Evolutionary conservation across 2,113 vertebrate genomes (phyloP), one percentile per base, ranked within the genome.

Genomic region (Misgurnus mizolepis): DNA sequence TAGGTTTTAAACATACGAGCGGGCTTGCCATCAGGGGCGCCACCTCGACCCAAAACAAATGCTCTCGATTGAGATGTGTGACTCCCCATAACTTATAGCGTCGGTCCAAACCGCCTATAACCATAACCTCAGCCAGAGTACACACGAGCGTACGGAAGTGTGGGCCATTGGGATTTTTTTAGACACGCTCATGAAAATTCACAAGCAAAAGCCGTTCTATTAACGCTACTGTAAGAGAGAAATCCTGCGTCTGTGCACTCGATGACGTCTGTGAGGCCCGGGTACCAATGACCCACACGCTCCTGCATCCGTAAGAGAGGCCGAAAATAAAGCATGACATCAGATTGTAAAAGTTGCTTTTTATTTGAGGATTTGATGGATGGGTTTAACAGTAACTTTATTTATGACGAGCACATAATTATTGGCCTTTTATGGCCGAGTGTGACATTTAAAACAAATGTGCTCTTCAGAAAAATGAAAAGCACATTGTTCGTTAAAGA

Each of bases 131-230:
- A 86, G 90, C 91, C 92, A 93, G 88, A 91, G 84, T 88, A 91
- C 69, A 92, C 91, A 92, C 78, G 64, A 85, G 90, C 88, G 85
- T 78, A 77, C 40, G 82, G 79, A 72, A 49, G 39, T 18, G 69
- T 53, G 65, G 72, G 40, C 17, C 87, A 84, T 85, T 85, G 69
- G 83, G 80, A 71, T 80, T 8, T 34, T 34, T 34, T 18, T 82
- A 81, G 79, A 72, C 84, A 76, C 50, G 72, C 91, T 93, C 90
- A 92, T 93, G 90, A 92, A 93, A 92, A 93, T 79, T 72, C 47
- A 43, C 50, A 81, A 81, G 65, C 53, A 84, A 88, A 61, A 22
- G 82, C 60, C 55, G 80, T 85, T 90, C 53, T 87, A 88, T 89
- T 88, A 85, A 88, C 80, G 67, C 64, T 68, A n/a, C 72, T 89